Conservation (phyloP, 2,888 invertebrate species). For the Hydriomena furcata region DNA sequence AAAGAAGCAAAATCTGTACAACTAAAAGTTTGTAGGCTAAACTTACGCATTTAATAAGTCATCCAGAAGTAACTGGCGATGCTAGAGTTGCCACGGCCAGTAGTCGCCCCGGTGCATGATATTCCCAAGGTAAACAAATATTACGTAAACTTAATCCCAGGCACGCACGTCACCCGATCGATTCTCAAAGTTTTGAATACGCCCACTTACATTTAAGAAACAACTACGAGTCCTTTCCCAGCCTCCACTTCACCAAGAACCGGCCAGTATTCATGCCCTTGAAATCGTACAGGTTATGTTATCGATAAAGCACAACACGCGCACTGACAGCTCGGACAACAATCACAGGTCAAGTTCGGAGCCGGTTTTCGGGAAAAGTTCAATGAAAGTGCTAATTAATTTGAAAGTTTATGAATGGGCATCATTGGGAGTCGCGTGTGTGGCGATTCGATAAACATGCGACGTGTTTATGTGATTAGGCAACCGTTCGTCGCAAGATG, state of each 20-base stretch:
- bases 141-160: constrained; percentile 83
- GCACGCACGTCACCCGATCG: constrained; percentile 82
- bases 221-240: constrained; percentile 57
- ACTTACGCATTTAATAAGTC: constrained; percentile 48
- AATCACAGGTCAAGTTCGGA: constrained; percentile 77
- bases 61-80: constrained; percentile 31
- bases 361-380: constrained; percentile 56
- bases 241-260: constrained; percentile 58
- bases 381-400: constrained; percentile 44
- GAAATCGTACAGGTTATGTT: constrained; percentile 82
- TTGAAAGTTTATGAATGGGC: constrained; percentile 49
- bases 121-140: constrained; percentile 83
- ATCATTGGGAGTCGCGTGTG: constrained; percentile 40
- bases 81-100: constrained; percentile 51
- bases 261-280: constrained; percentile 68
- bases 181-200: constrained; percentile 83
- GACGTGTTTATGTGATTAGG: constrained; percentile 59
- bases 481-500: constrained; percentile 55
- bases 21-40: constrained; percentile 1
- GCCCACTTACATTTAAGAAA: constrained; percentile 74
- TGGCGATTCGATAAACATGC: constrained; percentile 51
- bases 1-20: constrained; percentile 3
- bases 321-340: constrained; percentile 78
- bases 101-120: constrained; percentile 74
- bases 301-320: constrained; percentile 82